Conservation (phyloP, 2,113 vertebrate species). For the Pelmatolapia mariae region DNA sequence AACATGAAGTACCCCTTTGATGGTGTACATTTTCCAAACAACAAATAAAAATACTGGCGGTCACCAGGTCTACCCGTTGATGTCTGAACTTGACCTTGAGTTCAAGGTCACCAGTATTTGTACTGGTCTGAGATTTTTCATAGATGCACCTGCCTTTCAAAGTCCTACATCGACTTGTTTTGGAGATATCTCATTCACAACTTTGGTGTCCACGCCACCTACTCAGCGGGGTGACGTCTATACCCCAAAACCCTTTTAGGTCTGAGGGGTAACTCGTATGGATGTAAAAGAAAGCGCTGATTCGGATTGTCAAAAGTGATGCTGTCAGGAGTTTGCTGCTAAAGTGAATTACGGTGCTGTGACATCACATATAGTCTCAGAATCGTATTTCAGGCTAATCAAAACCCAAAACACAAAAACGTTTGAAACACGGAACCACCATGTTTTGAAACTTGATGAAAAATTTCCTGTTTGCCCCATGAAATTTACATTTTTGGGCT, state of each 20-base stretch:
- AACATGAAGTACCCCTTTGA: not conserved
- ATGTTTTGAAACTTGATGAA: not conserved
- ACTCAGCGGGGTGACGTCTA: not conserved
- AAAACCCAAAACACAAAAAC: not conserved
- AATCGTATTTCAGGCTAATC: not conserved
- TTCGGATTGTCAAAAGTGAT: not conserved
- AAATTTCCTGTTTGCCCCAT: not conserved
- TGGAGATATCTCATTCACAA: not conserved
- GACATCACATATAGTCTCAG: not conserved
- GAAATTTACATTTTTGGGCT: not conserved
- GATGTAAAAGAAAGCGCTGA: not conserved
- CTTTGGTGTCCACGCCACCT: not conserved
- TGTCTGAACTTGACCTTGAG: not conserved
- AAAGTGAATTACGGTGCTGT: not conserved
- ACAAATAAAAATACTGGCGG: not conserved
- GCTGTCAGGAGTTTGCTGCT: not conserved
- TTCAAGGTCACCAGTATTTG: not conserved
- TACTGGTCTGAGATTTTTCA: not conserved
- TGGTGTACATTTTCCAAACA: not conserved
- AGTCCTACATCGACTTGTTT: not conserved
- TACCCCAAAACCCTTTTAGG: not conserved
- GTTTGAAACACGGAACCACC: not conserved
- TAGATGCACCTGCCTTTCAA: not conserved
- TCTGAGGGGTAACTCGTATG: not conserved
- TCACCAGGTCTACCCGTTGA: not conserved